Evolutionary conservation across 2,113 vertebrate species (phyloP).

Genomic region (Lutjanus erythropterus): DNA sequence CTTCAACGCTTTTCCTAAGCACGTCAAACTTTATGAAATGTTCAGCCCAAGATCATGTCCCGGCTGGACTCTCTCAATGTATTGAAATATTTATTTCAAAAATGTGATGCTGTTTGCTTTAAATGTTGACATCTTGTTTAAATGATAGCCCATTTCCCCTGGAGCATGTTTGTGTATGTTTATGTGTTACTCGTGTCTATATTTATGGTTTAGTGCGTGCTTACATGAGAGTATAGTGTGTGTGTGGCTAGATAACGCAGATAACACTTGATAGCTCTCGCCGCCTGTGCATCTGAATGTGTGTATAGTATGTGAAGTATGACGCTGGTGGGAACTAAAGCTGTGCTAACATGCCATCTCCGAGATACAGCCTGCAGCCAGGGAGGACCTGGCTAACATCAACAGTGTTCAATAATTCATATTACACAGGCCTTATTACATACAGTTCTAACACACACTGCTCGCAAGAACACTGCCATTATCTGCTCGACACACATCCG

Average conservation of each 20-base stretch:
- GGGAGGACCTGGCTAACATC: conserved; percentile 35
- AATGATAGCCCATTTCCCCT: not conserved
- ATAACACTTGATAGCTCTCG: not conserved
- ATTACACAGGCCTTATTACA: conserved; percentile 47
- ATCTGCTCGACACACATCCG: conserved; percentile 44
- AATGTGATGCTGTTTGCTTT: not conserved
- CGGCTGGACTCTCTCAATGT: no score
- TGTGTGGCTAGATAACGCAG: not conserved
- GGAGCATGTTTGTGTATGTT: conserved; percentile 9
- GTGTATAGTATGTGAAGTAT: not conserved
- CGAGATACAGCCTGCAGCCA: conserved; percentile 36
- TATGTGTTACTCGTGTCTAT: not conserved
- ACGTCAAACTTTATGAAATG: not conserved
- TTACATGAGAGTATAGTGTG: not conserved
- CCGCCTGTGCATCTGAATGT: not conserved
- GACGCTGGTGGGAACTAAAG: not conserved
- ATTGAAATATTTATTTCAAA: not conserved
- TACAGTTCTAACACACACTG: conserved; percentile 21
- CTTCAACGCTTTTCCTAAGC: not conserved
- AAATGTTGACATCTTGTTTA: not conserved
- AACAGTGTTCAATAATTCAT: conserved; percentile 69
- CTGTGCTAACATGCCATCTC: conserved; percentile 44
- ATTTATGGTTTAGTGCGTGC: not conserved
- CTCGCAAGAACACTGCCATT: conserved; percentile 25
- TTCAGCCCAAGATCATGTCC: not conserved